Evolutionary conservation across 2,113 vertebrate genomes (phyloP), one percentile per base, ranked within the genome.

Genomic region (Ancistrus triradiatus): DNA sequence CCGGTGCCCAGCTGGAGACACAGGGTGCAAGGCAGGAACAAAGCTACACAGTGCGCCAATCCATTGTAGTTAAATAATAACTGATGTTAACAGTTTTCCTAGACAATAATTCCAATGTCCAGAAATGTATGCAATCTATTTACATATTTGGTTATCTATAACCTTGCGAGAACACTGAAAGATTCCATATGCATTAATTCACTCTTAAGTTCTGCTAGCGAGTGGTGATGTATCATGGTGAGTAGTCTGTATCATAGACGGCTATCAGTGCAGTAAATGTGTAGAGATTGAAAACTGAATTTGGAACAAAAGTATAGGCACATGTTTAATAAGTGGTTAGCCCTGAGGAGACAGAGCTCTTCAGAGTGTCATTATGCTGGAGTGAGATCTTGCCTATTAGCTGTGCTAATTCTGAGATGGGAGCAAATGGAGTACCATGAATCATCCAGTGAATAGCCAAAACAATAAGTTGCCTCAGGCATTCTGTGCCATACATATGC

Each of bases 401-500:
- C 27, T 59, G 59, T 55, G 52, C 40, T 63, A 63, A 58, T 69
- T 48, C 55, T 53, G 58, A 55, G 50, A 63, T 47, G 43, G 43
- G 57, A 49, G 17, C 28, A 69, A 50, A 61, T 37, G 24, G 40
- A 69, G 58, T 27, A 48, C 53, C 50, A 37, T 74, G 61, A 74
- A 52, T 74, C 66, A 74, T 69, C 43, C 61, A 38, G 31, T 59
- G 51, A 59, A 66, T 8, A 21, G 56, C 27, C 59, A 46, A 61
- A 62, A 77, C 76, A 61, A 68, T 59, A 64, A 58, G 66, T 24
- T 5, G 43, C 70, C 72, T 59, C 18, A 5, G 50, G 68, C 56
- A 24, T 68, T 68, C 35, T 33, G 28, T 63, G 71, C 46, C 68
- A 80, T 78, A 50, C 66, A 81, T 80, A 78, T 80, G 66, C 69